These are phyloP conservation scores for Oryzias sinensis DNA, from an alignment of 2,797 vertebrate species.

Conservation along the genomic window DNA sequence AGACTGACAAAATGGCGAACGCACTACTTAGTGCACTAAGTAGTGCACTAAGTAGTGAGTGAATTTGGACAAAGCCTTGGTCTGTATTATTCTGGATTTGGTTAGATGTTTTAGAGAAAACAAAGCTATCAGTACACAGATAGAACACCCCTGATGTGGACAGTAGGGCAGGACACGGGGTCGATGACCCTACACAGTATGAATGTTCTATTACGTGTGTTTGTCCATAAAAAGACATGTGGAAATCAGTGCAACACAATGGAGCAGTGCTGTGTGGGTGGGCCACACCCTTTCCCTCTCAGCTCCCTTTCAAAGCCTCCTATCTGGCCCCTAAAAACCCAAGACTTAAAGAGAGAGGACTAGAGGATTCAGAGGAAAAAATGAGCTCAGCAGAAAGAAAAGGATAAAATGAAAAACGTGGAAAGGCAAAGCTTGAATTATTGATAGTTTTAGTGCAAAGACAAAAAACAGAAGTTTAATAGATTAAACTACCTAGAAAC, in stretches of 20 bases:
- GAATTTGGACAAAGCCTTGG: no score
- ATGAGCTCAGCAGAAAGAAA: slow-evolving; percentile 21
- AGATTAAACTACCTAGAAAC: slow-evolving; percentile 8
- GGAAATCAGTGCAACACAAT: slow-evolving; percentile 60
- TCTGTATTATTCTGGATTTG: not conserved
- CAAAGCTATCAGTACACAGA: slow-evolving; percentile 57
- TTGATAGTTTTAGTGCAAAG: slow-evolving; percentile 16
- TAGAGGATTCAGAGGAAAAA: slow-evolving; percentile 17
- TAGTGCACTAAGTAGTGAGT: no score
- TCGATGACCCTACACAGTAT: slow-evolving; percentile 24
- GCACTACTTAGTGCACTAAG: no score
- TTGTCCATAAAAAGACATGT: slow-evolving; percentile 40
- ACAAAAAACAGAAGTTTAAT: slow-evolving; percentile 28
- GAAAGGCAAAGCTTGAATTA: not conserved
- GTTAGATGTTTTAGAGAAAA: slow-evolving; percentile 42
- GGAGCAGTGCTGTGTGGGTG: slow-evolving; percentile 61
- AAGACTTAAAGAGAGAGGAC: slow-evolving; percentile 33
- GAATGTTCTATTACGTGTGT: slow-evolving; percentile 28
- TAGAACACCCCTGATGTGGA: slow-evolving; percentile 43
- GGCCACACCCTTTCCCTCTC: slow-evolving; percentile 69
- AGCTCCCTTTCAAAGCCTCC: slow-evolving; percentile 42
- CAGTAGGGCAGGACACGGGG: slow-evolving; percentile 32
- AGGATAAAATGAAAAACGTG: slow-evolving; percentile 2
- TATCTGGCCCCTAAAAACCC: slow-evolving; percentile 34
- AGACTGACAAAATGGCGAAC: no score